A percentile compares a stretch with the other conserved stretches of the same genome.
Evolutionary conservation across 2,888 invertebrate species (phyloP).

Genomic region (Odontocerum albicorne): DNA sequence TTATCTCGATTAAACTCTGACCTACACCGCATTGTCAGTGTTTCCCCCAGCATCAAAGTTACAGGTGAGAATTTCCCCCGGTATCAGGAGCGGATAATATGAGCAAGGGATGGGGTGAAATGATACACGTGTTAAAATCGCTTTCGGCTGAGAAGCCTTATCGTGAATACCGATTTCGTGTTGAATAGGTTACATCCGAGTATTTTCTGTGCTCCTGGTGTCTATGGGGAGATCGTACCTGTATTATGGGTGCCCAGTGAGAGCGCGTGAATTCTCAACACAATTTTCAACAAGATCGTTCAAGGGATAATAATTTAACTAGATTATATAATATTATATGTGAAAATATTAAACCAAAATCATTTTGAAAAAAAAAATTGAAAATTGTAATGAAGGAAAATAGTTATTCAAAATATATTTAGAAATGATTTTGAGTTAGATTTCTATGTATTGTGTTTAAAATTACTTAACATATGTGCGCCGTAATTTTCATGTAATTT

Average conservation of each 20-base stretch:
- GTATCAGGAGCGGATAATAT: constrained; percentile 17
- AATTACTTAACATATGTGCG: too few relatives aligned
- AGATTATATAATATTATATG: too few relatives aligned
- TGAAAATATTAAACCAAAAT: too few relatives aligned
- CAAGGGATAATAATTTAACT: too few relatives aligned
- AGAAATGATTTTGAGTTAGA: too few relatives aligned
- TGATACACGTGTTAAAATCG: constrained; percentile 36
- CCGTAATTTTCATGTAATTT: too few relatives aligned
- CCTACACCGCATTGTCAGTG: constrained; percentile 12
- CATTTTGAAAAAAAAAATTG: too few relatives aligned
- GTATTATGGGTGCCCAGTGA: constrained; percentile 1
- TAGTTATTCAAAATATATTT: too few relatives aligned
- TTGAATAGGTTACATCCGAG: constrained; percentile 27
- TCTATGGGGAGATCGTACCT: background rate
- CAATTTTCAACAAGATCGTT: too few relatives aligned
- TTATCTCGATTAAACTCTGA: constrained; percentile 22
- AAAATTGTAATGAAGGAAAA: too few relatives aligned
- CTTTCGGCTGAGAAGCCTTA: constrained; percentile 32
- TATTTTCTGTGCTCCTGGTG: constrained; percentile 13
- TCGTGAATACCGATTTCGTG: constrained; percentile 34
- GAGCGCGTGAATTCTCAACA: too few relatives aligned
- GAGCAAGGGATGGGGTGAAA: constrained; percentile 21
- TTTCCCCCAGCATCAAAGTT: constrained; percentile 4
- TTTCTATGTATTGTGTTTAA: too few relatives aligned
- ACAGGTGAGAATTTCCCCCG: constrained; percentile 16